These are phyloP conservation scores for Dendrocopos noguchii DNA, from an alignment of 2,113 vertebrate species.

Conservation along the genomic window DNA sequence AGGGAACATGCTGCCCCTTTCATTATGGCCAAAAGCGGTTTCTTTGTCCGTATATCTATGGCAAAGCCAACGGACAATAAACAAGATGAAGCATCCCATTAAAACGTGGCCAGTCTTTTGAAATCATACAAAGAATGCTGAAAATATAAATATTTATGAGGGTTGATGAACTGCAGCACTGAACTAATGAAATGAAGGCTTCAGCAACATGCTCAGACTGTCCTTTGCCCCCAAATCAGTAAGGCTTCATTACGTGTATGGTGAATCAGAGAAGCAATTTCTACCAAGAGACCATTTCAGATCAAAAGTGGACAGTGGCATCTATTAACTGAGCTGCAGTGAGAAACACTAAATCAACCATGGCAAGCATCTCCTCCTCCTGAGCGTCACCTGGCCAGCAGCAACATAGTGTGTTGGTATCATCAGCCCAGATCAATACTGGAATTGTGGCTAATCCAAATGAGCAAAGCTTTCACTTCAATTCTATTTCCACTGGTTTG, in stretches of 20 bases:
- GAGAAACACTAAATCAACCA: background rate
- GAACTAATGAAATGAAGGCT: constrained; percentile 48
- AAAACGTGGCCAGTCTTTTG: background rate
- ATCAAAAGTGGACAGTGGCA: background rate
- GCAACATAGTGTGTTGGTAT: rapidly evolving
- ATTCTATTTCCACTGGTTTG: rapidly evolving
- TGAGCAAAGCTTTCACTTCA: rapidly evolving
- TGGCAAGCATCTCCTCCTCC: background rate
- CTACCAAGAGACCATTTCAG: background rate
- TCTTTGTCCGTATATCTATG: background rate
- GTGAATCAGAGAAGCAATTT: background rate
- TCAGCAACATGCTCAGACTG: background rate
- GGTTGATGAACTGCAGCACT: constrained; percentile 36
- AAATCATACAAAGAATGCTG: constrained; percentile 6
- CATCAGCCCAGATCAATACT: rapidly evolving
- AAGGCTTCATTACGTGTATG: background rate
- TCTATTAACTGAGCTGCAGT: background rate
- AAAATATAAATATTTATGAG: constrained; percentile 55
- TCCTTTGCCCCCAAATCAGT: background rate
- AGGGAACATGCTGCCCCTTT: background rate
- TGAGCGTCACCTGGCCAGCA: rapidly evolving
- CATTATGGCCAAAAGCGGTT: background rate
- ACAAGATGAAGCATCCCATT: background rate
- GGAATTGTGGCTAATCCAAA: rapidly evolving
- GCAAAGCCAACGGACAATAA: constrained; percentile 12